Conservation (phyloP, 2,888 invertebrate genomes). For the Tortrix viridana region DNA sequence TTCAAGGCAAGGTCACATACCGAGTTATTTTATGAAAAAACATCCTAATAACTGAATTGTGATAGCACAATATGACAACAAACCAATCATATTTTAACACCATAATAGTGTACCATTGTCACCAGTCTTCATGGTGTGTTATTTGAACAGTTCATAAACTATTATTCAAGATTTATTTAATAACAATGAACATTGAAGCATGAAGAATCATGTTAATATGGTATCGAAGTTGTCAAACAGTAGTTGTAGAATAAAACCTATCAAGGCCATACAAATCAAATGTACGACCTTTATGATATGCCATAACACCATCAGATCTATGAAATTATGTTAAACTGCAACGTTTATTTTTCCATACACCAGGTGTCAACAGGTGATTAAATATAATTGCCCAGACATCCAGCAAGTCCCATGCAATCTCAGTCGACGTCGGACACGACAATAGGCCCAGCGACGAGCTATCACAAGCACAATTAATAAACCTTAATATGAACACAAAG, state of each 20-base stretch:
- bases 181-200: too few relatives aligned
- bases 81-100: neutral
- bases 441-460: slow-evolving; percentile 15
- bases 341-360: slow-evolving; percentile 4
- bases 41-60: slow-evolving; percentile 4
- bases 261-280: too few relatives aligned
- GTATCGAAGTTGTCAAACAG: too few relatives aligned
- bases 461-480: slow-evolving; percentile 17
- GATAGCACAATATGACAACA: neutral
- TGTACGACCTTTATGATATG: too few relatives aligned
- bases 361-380: slow-evolving; percentile 26
- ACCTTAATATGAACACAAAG: slow-evolving; percentile 36
- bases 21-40: slow-evolving; percentile 10
- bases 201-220: too few relatives aligned
- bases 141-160: too few relatives aligned
- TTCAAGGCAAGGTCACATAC: slow-evolving; percentile 20
- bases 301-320: neutral
- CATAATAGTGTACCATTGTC: neutral
- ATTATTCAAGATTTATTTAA: too few relatives aligned
- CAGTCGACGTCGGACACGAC: neutral
- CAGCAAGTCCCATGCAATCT: neutral
- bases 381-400: neutral
- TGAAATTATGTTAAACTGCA: neutral
- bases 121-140: too few relatives aligned
- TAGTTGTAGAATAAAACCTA: too few relatives aligned